Base-by-base conservation (phyloP, 2,797 vertebrate genomes). In the Epinephelus malabaricus region DNA sequence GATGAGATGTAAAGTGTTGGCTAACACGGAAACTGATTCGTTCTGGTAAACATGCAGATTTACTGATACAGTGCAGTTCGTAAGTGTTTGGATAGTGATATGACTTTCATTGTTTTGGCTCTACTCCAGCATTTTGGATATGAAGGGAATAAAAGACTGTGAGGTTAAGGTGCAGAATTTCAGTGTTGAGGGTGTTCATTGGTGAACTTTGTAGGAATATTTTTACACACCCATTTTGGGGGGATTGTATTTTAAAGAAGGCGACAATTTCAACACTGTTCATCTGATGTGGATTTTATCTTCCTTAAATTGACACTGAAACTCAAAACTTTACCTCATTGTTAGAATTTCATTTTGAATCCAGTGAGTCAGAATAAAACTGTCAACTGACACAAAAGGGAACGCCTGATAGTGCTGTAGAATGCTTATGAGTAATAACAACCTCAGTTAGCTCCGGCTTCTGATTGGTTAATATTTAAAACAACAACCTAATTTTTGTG, bases 101-200 rank as follows among this genome's bases (percentile, higher is more conserved):
- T 51, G 69, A 30, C 50, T 89, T 61, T 73, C 25, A 76, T 85
- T 87, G 73, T 78, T 83, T 78, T 86, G 81, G 68, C 66, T 77
- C 11, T 2, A 30, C n/a, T 82, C 54, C 79, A 88, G 25, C n/a
- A 45, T 40, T 53, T 46, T 59, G 49, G 62, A 79, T 76, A 25
- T 72, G 56, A 81, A 75, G 71, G 59, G 18, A 85, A 85, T 81
- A 62, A 73, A 79, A 73, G 59, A 38, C 30, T 72, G 30, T 18
- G 50, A 73, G 38, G 34, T 78, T 74, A 73, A 86, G 79, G 85
- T 69, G 51, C 76, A 81, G 66, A 61, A 69, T 53, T 75, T 71
- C 2, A 50, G 38, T 43, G 19, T 55, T 43, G 58, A n/a, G 45
- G 25, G 78, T 79, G 68, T 55, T 80, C 21, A 70, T 27, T 19